A percentile compares a stretch with the other conserved stretches of the same genome.
Conservation (phyloP, 2,113 vertebrate species). For the Lanius collurio region DNA sequence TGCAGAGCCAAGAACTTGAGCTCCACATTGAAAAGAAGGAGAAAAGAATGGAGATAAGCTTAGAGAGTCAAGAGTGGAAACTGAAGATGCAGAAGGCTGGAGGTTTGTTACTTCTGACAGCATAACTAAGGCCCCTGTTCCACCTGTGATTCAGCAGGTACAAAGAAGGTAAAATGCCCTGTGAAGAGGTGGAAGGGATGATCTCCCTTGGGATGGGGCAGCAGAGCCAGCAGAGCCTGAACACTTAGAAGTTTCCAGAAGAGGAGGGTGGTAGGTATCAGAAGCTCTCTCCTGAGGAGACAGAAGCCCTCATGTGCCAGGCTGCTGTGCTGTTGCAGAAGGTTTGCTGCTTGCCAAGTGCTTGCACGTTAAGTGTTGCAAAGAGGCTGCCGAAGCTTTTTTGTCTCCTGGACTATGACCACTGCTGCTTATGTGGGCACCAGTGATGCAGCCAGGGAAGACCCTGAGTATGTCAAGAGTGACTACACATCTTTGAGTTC, state of each 20-base stretch:
- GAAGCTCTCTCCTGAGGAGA: not conserved
- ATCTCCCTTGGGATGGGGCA: not conserved
- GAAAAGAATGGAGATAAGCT: not conserved
- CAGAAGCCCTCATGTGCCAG: not conserved
- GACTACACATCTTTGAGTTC: not conserved
- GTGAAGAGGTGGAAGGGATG: not conserved
- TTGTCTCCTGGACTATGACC: not conserved
- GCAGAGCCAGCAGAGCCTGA: not conserved
- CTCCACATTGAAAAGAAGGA: not conserved
- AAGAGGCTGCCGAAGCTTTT: not conserved
- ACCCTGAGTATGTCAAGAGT: not conserved
- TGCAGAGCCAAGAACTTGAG: not conserved
- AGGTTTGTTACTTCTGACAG: not conserved
- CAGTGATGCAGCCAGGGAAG: not conserved
- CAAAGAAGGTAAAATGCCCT: not conserved
- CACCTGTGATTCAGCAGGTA: not conserved
- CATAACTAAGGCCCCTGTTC: not conserved
- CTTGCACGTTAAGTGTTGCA: fast-evolving
- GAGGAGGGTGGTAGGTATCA: not conserved
- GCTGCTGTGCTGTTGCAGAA: not conserved
- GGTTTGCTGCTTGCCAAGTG: not conserved
- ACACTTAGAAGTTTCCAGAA: not conserved
- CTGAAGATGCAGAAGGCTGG: not conserved
- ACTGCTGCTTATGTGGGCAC: not conserved
- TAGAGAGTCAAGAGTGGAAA: not conserved